Percentiles rank a stretch among this genome's conserved stretches.
These are phyloP conservation scores for Microtus pennsylvanicus DNA, from an alignment of 2,113 vertebrate species.

Conservation along the genomic window DNA sequence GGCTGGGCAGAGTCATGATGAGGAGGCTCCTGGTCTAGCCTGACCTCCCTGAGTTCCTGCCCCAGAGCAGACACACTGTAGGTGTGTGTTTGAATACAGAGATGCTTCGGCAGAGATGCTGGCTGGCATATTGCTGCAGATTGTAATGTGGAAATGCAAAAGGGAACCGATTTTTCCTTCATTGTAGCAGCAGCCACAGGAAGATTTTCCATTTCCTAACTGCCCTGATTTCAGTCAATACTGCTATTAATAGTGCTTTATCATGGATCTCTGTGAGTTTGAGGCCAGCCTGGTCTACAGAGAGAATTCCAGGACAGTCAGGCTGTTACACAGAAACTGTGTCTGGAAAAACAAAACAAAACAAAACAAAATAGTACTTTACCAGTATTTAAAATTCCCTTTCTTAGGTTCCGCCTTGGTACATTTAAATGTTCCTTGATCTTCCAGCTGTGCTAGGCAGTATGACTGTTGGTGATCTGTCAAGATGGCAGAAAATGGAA, in stretches of 20 bases:
- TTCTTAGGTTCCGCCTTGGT: not conserved
- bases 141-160: slow-evolving; percentile 6
- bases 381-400: not conserved
- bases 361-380: not conserved
- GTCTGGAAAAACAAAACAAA: not conserved
- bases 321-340: not conserved
- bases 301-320: not conserved
- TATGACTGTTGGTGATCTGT: slow-evolving; percentile 43
- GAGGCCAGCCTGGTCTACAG: not conserved
- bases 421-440: not conserved
- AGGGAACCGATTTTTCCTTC: slow-evolving; percentile 24
- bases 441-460: not conserved
- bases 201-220: not conserved
- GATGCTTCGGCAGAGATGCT: not conserved
- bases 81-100: not conserved
- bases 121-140: slow-evolving; percentile 27
- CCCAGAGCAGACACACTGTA: not conserved
- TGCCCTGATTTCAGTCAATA: slow-evolving; percentile 7
- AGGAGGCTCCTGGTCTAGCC: not conserved
- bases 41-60: not conserved
- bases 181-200: not conserved
- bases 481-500: not conserved
- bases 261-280: not conserved
- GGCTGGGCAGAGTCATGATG: not conserved
- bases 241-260: not conserved